Evolutionary conservation across 2,888 invertebrate species (phyloP), one percentile per base, ranked within the genome.

Genomic region (Epinotia nisella): DNA sequence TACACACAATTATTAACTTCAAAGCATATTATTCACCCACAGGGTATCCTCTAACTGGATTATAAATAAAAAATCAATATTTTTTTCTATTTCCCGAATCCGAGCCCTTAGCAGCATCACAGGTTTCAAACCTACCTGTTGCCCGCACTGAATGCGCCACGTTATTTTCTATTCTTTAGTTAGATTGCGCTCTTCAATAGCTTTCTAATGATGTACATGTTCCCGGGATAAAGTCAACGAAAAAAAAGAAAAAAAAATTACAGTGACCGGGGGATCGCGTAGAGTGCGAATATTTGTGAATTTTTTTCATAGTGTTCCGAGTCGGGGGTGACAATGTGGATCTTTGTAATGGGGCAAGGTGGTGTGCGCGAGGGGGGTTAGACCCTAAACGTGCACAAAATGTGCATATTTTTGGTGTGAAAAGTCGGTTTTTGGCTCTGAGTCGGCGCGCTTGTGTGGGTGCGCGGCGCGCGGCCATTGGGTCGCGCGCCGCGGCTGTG

Each of bases 301-400:
- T 89, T 92, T 91, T 89, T 91, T 89, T 84, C 77, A 74, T 74
- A 74, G 71, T 70, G 78, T 85, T 85, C 76, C 68, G 70, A 35
- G 41, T 65, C 51, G 71, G 75, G 73, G 51, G 53, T 19, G 17
- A 45, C 19, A 2, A 13, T n/a, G 58, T 75, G 72, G 68, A 77
- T 77, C 70, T 67, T 73, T 39, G 76, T 70, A 76, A 64, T 66
- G 75, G 74, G 76, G 74, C 80, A 78, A 74, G 83, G 78, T 78
- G 77, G 76, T 60, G 64, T 91, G 92, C 91, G 92, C 92, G 89
- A 81, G 87, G 85, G 78, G 78, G 78, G 73, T 74, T 80, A 81
- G 78, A 81, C 83, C 84, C 83, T 90, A 89, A 93, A 92, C 82
- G 76, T 89, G 81, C 85, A 88, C 86, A 91, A 88, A 91, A 91